Evolutionary conservation across 2,797 vertebrate genomes (phyloP).

Genomic region (Percopsis omiscomaycus): DNA sequence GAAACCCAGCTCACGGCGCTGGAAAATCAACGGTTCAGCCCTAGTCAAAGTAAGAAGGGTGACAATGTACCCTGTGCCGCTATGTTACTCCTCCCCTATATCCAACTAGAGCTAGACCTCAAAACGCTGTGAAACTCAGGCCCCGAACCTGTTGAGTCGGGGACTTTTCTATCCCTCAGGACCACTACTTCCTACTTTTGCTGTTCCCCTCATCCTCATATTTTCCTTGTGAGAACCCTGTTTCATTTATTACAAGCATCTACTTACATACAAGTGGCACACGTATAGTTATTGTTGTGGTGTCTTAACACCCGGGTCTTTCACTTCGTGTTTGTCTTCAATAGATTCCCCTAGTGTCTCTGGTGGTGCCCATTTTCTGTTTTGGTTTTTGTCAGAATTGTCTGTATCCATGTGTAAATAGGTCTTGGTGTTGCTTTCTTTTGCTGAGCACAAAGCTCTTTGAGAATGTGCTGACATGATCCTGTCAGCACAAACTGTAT

Average conservation of each 20-base stretch:
- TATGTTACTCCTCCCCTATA: conserved; percentile 11
- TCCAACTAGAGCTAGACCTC: conserved; percentile 36
- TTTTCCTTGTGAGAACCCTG: not conserved
- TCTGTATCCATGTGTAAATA: not conserved
- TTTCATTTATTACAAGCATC: conserved; percentile 10
- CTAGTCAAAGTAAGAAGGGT: conserved; percentile 76
- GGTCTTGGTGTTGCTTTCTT: not conserved
- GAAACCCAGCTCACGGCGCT: conserved; percentile 71
- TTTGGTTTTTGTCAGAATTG: not conserved
- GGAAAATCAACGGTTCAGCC: conserved; percentile 76
- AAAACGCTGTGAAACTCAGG: not conserved
- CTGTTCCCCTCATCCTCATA: not conserved
- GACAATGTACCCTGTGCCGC: conserved; percentile 28
- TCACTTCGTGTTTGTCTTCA: not conserved
- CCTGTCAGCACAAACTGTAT: too few relatives aligned
- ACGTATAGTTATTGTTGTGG: not conserved
- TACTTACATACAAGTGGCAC: not conserved
- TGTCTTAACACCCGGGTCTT: conserved; percentile 8
- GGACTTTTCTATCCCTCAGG: not conserved
- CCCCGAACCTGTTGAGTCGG: conserved; percentile 2
- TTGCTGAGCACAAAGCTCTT: not conserved
- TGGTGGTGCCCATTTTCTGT: not conserved
- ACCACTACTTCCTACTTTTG: not conserved
- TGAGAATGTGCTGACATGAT: not conserved
- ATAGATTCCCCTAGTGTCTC: not conserved